phyloP scores from a whole-genome alignment of 2,888 invertebrate genomes.

The Capitulum mitella region DNA sequence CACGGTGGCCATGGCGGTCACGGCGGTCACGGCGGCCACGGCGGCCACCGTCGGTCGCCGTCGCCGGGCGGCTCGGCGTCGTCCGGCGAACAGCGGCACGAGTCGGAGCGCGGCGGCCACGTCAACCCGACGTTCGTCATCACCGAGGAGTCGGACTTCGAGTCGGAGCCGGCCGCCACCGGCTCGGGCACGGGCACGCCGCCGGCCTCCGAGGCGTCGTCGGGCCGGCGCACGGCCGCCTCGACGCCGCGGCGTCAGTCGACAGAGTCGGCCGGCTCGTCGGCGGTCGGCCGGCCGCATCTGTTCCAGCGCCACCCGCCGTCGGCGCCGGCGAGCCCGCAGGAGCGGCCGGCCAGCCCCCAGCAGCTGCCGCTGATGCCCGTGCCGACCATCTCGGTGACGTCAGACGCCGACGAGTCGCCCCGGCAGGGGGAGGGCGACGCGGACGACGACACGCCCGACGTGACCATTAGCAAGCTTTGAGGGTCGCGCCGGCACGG shows the following conservation, averaged over 20 bases:
- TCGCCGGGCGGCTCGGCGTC: no score
- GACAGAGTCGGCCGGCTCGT: neutral
- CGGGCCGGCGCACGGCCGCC: neutral
- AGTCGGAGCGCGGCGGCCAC: neutral
- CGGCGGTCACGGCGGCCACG: no score
- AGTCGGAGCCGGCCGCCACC: neutral
- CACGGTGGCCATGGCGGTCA: no score
- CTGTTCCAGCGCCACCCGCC: neutral
- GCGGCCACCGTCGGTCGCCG: no score
- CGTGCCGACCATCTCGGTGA: neutral
- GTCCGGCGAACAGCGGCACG: no score
- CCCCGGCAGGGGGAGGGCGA: no score
- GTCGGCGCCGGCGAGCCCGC: no score
- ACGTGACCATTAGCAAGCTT: no score
- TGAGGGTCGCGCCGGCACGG: no score
- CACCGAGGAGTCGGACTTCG: slow-evolving; percentile 17
- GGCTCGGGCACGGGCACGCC: neutral
- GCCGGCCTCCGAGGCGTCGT: neutral
- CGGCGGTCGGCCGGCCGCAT: neutral
- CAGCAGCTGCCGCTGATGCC: no score
- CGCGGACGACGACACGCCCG: no score
- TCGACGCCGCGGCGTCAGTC: neutral
- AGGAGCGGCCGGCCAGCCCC: no score
- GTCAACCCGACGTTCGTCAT: slow-evolving; percentile 6
- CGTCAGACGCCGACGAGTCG: neutral